Conservation (phyloP, 2,888 invertebrate genomes). For the Macaria notata region DNA sequence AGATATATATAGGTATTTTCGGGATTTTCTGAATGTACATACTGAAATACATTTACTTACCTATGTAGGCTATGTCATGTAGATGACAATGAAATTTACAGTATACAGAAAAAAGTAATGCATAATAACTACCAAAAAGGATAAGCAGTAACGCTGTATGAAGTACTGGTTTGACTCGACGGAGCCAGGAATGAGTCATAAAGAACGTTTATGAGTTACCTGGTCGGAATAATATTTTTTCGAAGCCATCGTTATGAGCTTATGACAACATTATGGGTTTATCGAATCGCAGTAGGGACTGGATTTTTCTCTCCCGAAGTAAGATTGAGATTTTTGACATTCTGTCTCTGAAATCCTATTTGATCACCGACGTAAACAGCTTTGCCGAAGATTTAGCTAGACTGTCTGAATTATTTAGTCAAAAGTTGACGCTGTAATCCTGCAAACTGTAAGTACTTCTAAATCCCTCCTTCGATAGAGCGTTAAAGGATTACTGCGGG, state of each 20-base stretch:
- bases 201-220: constrained; percentile 17
- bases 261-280: constrained; percentile 3
- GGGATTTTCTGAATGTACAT: no score
- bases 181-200: constrained; percentile 27
- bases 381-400: constrained; percentile 5
- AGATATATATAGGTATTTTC: no score
- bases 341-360: background rate
- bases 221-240: constrained; percentile 11
- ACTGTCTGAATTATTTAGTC: constrained; percentile 12
- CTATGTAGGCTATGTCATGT: no score
- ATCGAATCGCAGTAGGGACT: background rate
- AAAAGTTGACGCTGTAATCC: constrained; percentile 18
- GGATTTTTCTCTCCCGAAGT: background rate
- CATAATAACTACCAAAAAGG: no score
- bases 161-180: constrained; percentile 19
- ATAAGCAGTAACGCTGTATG: no score
- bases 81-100: no score
- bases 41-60: no score
- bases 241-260: constrained; percentile 5
- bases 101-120: no score
- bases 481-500: constrained; percentile 48
- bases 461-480: constrained; percentile 47
- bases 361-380: constrained; percentile 1
- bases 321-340: no score
- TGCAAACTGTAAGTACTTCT: constrained; percentile 28